phyloP scores from a whole-genome alignment of 2,113 vertebrate genomes.

The Piaya cayana region DNA sequence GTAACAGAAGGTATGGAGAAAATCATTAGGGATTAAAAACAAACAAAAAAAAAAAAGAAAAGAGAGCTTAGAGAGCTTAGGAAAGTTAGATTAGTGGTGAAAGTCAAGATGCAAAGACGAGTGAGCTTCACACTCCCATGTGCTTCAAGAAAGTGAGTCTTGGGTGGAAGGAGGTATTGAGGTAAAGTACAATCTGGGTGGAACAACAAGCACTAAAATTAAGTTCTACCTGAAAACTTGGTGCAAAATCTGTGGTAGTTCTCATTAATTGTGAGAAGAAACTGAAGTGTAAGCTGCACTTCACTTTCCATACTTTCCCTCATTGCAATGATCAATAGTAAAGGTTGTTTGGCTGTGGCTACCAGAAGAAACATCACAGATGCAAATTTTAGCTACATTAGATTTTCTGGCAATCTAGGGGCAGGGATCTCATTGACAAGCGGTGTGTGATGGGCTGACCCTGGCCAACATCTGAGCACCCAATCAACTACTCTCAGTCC shows the following conservation, averaged over 20 bases:
- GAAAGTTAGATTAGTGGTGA: not conserved
- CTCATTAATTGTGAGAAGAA: not conserved
- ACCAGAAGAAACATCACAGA: not conserved
- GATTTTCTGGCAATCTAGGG: not conserved
- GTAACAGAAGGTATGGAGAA: not conserved
- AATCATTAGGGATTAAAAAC: not conserved
- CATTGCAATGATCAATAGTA: not conserved
- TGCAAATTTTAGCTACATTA: not conserved
- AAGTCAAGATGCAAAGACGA: not conserved
- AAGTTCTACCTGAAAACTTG: not conserved
- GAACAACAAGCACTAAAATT: not conserved
- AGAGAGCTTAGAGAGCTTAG: not conserved
- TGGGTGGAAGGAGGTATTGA: not conserved
- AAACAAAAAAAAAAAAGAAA: not conserved
- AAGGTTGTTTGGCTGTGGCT: not conserved
- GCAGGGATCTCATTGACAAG: not conserved
- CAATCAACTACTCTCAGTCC: not conserved
- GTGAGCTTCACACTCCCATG: not conserved
- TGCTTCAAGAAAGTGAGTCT: not conserved
- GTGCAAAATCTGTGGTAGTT: not conserved
- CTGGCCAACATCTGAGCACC: not conserved
- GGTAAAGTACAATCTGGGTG: not conserved
- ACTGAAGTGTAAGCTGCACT: not conserved
- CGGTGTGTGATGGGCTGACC: not conserved
- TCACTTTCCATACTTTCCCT: not conserved